Conservation (phyloP, 92 coral and sea anemone species). For the Isaurus tuberculatus region DNA sequence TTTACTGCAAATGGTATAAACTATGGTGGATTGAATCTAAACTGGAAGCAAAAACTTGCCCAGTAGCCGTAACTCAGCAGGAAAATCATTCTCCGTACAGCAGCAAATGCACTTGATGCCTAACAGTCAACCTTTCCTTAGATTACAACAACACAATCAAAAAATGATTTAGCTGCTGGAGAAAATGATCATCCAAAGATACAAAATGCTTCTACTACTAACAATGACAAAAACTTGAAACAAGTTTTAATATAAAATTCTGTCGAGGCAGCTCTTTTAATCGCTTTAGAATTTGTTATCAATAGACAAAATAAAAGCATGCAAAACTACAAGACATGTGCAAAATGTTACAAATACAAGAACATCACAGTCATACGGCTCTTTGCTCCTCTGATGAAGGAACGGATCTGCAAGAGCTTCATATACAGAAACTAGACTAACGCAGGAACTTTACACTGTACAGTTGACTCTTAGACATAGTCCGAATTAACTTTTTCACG, state of each 20-base stretch:
- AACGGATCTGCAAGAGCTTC: not conserved
- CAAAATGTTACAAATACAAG: not conserved
- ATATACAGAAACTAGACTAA: not conserved
- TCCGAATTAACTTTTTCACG: no score
- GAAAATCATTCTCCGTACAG: no score
- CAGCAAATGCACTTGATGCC: no score
- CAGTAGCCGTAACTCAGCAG: no score
- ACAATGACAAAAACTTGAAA: not conserved
- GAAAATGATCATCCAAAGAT: not conserved
- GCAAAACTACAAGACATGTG: not conserved
- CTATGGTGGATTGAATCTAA: not conserved
- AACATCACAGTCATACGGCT: not conserved
- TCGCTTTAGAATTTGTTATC: not conserved
- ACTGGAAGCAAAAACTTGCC: no score
- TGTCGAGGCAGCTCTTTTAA: not conserved
- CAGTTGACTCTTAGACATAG: no score
- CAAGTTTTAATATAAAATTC: not conserved
- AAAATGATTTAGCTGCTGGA: not conserved
- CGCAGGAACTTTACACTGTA: no score
- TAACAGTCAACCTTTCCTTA: no score
- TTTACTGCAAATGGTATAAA: no score
- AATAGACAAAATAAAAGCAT: slow-evolving; percentile 7
- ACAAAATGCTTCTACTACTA: not conserved
- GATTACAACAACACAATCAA: not conserved
- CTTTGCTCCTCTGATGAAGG: not conserved